Conservation (phyloP, 2,888 invertebrate species). For the Archips crataeganus region DNA sequence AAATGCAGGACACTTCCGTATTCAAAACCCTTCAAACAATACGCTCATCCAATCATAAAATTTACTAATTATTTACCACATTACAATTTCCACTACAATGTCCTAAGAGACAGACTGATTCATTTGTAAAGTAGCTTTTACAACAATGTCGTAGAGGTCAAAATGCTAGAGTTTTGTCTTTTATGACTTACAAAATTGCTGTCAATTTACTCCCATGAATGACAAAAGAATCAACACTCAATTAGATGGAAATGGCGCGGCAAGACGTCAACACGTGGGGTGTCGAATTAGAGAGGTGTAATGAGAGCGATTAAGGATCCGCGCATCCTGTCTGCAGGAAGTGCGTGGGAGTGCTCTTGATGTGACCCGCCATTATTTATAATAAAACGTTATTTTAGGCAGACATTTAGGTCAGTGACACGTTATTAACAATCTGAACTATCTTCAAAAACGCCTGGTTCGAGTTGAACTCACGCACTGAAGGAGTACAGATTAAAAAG, state of each 20-base stretch:
- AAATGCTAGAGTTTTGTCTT: not conserved
- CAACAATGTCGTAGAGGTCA: not conserved
- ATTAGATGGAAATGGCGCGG: slow-evolving; percentile 54
- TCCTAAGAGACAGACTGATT: not conserved
- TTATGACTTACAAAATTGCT: not conserved
- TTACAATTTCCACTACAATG: slow-evolving; percentile 19
- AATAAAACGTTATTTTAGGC: not conserved
- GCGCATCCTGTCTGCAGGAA: slow-evolving; percentile 66
- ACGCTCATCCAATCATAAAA: slow-evolving; percentile 9
- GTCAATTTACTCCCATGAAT: slow-evolving; percentile 45
- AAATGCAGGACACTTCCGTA: slow-evolving; percentile 32
- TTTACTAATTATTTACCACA: slow-evolving; percentile 25
- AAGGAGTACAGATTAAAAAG: too few relatives aligned
- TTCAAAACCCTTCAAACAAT: slow-evolving; percentile 17
- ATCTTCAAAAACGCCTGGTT: too few relatives aligned
- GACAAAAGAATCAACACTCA: slow-evolving; percentile 64
- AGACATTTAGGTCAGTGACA: not conserved
- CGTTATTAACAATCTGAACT: too few relatives aligned
- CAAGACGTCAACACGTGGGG: slow-evolving; percentile 60
- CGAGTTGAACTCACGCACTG: too few relatives aligned
- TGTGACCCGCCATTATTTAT: not conserved
- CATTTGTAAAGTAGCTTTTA: not conserved
- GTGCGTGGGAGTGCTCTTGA: slow-evolving; percentile 56
- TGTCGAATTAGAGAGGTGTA: slow-evolving; percentile 71
- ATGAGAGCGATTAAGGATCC: slow-evolving; percentile 70